Evolutionary conservation across 1,140 invertebrate species (phyloP), one percentile per base, ranked within the genome.

Genomic region (Pseudomyrmex dendroicus): DNA sequence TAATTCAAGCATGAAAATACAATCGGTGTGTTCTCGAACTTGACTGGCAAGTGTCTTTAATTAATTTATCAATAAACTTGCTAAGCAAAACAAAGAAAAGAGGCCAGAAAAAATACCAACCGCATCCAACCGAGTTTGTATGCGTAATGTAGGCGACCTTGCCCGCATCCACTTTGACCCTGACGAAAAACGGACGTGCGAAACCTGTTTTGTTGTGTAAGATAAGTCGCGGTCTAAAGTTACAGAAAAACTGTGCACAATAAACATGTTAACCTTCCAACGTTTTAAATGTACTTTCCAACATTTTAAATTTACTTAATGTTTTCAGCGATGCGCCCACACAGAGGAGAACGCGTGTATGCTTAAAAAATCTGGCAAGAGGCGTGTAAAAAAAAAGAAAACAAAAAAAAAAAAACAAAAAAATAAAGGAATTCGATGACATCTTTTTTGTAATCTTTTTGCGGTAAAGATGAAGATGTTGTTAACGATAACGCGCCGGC

Each of bases 161-260:
- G 68, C 84, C n/a, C 46, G 35, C 63, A 77, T 87, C 62, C 78
- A 87, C 66, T 86, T 86, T 77, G 57, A 15, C 52, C 25, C 59
- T 77, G 70, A 84, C 67, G 68, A 87, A 84, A 84, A 84, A 61
- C 73, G 56, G 25, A 73, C 59, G 52, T 35, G 12, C 62, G 17
- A 59, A 87, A 87, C 85, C 62, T 68, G 84, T 83, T 87, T 68
- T 56, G 1, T 76, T 57, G 52, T 68, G 17, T 25, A n/a, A 78
- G 44, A 67, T 54, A 68, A 78, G 22, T n/a, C 44, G 54, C 12
- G 5, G 8, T 48, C n/a, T 68, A 35, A 68, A 59, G 9, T 57
- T 70, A 70, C 25, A 50, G 72, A 74, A 62, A 66, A 77, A 56
- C 3, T 15, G 17, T 8, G n/a, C 20, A 9, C 4, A 20, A 46